phyloP scores from a whole-genome alignment of 2,888 invertebrate species.

The Limnephilus lunatus region DNA sequence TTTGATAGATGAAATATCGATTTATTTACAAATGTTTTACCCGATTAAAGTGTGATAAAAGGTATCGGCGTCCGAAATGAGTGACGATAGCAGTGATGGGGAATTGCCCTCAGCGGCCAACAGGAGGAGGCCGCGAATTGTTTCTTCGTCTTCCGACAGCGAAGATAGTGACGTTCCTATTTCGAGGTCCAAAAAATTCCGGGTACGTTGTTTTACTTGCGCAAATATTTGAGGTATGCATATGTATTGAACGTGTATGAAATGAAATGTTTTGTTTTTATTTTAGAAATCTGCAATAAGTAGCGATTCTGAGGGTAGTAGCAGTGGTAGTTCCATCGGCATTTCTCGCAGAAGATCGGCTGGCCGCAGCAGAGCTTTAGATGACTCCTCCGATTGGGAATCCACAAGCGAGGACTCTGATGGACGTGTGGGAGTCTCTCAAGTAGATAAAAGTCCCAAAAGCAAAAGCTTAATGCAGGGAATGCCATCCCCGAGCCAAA shows the following conservation, averaged over 20 bases:
- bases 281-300: constrained; percentile 34
- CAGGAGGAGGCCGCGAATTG: constrained; percentile 49
- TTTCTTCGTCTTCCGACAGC: constrained; percentile 47
- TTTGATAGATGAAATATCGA: constrained; percentile 43
- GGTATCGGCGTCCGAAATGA: constrained; percentile 50
- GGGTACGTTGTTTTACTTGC: constrained; percentile 40
- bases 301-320: constrained; percentile 36
- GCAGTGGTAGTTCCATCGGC: constrained; percentile 10
- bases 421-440: background rate
- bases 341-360: constrained; percentile 12
- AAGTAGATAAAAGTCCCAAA: constrained; percentile 10
- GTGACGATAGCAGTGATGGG: constrained; percentile 54
- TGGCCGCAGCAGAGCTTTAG: background rate
- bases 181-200: constrained; percentile 48
- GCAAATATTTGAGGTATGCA: background rate
- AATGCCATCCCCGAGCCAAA: constrained; percentile 58
- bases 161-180: constrained; percentile 57
- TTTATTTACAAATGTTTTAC: constrained; percentile 53
- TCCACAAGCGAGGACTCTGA: constrained; percentile 34
- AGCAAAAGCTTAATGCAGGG: background rate
- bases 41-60: constrained; percentile 32
- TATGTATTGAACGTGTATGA: background rate
- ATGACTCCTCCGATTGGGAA: constrained; percentile 29
- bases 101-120: constrained; percentile 40
- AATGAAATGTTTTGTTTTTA: background rate